phyloP scores from a whole-genome alignment of 2,113 vertebrate species.

The Chroicocephalus ridibundus region DNA sequence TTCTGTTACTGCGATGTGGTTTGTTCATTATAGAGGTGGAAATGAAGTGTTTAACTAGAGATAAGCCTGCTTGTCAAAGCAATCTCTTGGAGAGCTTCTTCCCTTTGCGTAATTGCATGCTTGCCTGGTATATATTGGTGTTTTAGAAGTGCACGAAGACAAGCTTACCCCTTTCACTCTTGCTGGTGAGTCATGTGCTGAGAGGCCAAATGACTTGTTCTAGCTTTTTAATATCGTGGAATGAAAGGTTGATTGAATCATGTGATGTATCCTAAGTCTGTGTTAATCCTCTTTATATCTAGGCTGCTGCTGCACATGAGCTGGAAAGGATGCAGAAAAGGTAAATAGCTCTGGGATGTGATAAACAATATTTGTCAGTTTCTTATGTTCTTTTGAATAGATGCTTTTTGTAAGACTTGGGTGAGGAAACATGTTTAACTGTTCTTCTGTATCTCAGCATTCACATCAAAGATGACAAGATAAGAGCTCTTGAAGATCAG shows the following conservation, averaged over 20 bases:
- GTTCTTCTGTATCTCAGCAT: slow-evolving; percentile 52
- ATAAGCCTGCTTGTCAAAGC: background rate
- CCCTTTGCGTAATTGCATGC: background rate
- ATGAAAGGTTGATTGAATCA: slow-evolving; percentile 45
- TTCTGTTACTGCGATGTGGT: background rate
- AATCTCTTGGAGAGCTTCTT: background rate
- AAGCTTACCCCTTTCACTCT: background rate
- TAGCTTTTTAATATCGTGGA: slow-evolving; percentile 47
- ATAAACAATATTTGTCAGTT: background rate
- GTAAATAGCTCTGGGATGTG: slow-evolving; percentile 60
- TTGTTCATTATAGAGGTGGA: background rate
- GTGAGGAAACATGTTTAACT: background rate
- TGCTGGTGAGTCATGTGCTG: slow-evolving; percentile 4
- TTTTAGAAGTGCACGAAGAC: background rate
- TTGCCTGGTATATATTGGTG: background rate
- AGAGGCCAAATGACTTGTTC: slow-evolving; percentile 33
- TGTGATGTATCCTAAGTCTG: slow-evolving; percentile 55
- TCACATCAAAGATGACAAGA: slow-evolving; percentile 78
- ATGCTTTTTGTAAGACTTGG: background rate
- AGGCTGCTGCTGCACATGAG: slow-evolving; percentile 76
- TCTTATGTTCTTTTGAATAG: background rate
- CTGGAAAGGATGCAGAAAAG: slow-evolving; percentile 82
- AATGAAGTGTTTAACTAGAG: slow-evolving; percentile 9
- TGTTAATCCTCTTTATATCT: slow-evolving; percentile 64
- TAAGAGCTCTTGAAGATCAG: slow-evolving; percentile 76